Base-by-base conservation (phyloP, 2,797 vertebrate species). In the Lemur catta region DNA sequence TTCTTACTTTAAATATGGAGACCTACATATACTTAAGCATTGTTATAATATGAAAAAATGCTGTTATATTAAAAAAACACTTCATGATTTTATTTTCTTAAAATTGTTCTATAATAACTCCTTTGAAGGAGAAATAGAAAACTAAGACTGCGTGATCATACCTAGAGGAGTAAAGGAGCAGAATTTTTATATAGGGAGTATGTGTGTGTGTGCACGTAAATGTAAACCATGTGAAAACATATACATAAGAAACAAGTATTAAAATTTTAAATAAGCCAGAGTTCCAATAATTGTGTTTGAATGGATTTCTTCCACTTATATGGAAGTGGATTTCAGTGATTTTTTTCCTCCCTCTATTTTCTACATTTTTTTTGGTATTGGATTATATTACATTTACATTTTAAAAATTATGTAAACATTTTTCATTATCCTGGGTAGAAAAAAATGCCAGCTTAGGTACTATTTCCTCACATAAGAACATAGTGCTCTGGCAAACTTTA, bases 401-500 rank as follows among this genome's bases (percentile, higher is more conserved):
- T 97, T 28, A 50, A 75, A 94, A 81, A 75, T 67, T 84, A 88
- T 75, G 30, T 61, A 93, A 97, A 93, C 41, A 76, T 71, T 61
- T 93, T 95, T 96, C 59, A 95, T 93, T 96, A 89, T 90, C 28
- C 55, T 38, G 30, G 55, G 30, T 89, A 48, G 33, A 95, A 90
- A 94, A 94, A 94, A 96, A 30, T 57, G 76, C 43, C 79, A 91
- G 10, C 20, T 72, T 90, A 93, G 24, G 63, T 33, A 65, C 35
- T 89, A 46, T 95, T 97, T 93, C 24, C 20, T 89, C 57, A 63
- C 26, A 35, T 65, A 24, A 76, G 85, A 93, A 78, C 30, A 43
- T 57, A 86, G 65, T 84, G 85, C 26, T 98, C 93, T 97, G 97
- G 94, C 28, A 85, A 93, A 93, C n/a, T 97, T 96, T 87, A 95